These are phyloP conservation scores for Sebastes itinus DNA, from an alignment of 2,797 vertebrate genomes.

Conservation along the genomic window DNA sequence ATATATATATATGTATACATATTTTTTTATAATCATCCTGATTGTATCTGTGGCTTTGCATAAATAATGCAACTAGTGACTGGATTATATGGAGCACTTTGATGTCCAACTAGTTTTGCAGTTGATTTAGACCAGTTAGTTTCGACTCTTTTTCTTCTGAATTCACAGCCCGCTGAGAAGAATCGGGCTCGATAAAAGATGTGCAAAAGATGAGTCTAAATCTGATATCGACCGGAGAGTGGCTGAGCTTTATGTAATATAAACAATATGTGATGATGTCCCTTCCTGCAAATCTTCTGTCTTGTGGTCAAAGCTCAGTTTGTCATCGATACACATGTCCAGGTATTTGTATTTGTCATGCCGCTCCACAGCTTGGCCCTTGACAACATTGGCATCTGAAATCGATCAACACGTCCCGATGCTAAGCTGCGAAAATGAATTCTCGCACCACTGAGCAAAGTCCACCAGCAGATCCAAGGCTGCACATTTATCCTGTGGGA, in stretches of 20 bases:
- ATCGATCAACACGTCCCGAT: slow-evolving; percentile 50
- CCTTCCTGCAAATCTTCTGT: slow-evolving; percentile 38
- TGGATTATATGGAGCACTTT: neutral
- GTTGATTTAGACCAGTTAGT: neutral
- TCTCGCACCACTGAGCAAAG: slow-evolving; percentile 44
- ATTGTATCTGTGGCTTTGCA: neutral
- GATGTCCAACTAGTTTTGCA: neutral
- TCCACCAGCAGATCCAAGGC: slow-evolving; percentile 27
- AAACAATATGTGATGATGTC: slow-evolving; percentile 46
- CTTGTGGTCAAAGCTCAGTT: slow-evolving; percentile 56
- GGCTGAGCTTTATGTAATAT: slow-evolving; percentile 29
- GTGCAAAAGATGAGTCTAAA: slow-evolving; percentile 13
- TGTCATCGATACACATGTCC: slow-evolving; percentile 61
- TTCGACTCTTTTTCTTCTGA: neutral
- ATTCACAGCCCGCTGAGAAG: neutral
- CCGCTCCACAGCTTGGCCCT: slow-evolving; percentile 44
- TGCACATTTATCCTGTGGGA: slow-evolving; percentile 50
- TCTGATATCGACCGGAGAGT: slow-evolving; percentile 1
- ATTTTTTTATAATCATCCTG: neutral
- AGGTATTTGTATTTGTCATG: slow-evolving; percentile 54
- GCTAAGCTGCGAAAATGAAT: slow-evolving; percentile 58
- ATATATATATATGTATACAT: too few relatives aligned
- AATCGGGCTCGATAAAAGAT: neutral
- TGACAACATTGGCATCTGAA: slow-evolving; percentile 56
- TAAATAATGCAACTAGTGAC: neutral